Base-by-base conservation (phyloP, 2,888 invertebrate species). In the Nemapogon koenigi region DNA sequence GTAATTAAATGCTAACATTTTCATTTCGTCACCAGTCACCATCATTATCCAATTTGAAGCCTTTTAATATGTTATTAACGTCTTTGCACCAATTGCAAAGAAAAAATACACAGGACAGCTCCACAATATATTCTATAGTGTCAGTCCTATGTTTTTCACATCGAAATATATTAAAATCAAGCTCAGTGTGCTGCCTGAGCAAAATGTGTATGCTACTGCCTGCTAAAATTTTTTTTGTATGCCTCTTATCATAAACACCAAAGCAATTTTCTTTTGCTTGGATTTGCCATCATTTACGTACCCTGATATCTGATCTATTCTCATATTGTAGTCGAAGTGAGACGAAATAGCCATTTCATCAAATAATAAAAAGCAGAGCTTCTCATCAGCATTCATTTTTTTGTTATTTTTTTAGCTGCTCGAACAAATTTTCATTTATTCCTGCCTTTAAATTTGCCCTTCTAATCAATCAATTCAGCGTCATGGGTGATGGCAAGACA, bases 141-240 rank as follows among this genome's bases (percentile, higher is more conserved):
- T 27, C n/a, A n/a, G 4, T 14, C 14, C n/a, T 27, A 27, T 27
- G 28, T 7, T 4, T 27, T 27, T 4, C n/a, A n/a, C 28, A 27
- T 7, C n/a, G 4, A 27, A 27, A 7, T 7, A 7, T 13, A 27
- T n/a, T n/a, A 27, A 27, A 27, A 6, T 27, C 28, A n/a, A 31
- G 31, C 4, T 6, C 3, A 13, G n/a, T 35, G 43, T 46, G 8
- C 18, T 17, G 15, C 40, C 37, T 30, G 27, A 14, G 6, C 41
- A 46, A 29, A 44, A 46, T 22, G 43, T 41, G 10, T 35, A 46
- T 6, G 18, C 37, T 8, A 46, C 10, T 7, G 43, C 41, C 22
- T 46, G 46, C 17, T 46, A 44, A 15, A 13, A 39, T 31, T 46
- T 46, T n/a, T n/a, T n/a, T n/a, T n/a, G n/a, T n/a, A n/a, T n/a